These are phyloP conservation scores for Harpalus rufipes DNA, from an alignment of 2,888 invertebrate genomes.

Conservation along the genomic window DNA sequence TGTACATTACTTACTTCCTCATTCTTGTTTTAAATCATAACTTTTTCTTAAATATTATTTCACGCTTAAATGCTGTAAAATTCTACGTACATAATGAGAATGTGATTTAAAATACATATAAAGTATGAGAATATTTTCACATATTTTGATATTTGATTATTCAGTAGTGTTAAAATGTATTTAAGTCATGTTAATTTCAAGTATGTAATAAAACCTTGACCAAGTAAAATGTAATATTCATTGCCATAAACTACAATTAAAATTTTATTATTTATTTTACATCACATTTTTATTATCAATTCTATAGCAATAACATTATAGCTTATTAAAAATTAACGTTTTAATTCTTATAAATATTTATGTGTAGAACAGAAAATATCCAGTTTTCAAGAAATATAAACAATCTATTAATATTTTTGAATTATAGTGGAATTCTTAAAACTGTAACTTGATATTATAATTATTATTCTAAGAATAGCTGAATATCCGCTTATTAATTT, in stretches of 20 bases:
- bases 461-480: background rate
- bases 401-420: background rate
- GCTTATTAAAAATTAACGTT: background rate
- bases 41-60: background rate
- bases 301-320: background rate
- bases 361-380: background rate
- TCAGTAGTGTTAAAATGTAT: background rate
- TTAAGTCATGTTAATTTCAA: background rate
- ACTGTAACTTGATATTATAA: slow-evolving; percentile 7
- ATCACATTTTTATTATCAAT: background rate
- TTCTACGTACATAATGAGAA: too few relatives aligned
- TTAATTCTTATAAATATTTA: slow-evolving; percentile 4
- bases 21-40: too few relatives aligned
- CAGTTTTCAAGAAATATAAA: background rate
- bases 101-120: too few relatives aligned
- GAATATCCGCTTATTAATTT: slow-evolving; percentile 36
- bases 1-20: background rate
- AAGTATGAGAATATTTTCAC: background rate
- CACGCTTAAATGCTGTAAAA: too few relatives aligned
- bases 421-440: background rate
- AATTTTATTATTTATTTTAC: slow-evolving; percentile 1
- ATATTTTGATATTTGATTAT: background rate
- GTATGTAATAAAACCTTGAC: slow-evolving; percentile 14
- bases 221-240: slow-evolving; percentile 2
- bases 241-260: background rate